Evolutionary conservation across 64 coral and sea anemone genomes (phyloP), one percentile per base, ranked within the genome.

Genomic region (Montipora sp.): DNA sequence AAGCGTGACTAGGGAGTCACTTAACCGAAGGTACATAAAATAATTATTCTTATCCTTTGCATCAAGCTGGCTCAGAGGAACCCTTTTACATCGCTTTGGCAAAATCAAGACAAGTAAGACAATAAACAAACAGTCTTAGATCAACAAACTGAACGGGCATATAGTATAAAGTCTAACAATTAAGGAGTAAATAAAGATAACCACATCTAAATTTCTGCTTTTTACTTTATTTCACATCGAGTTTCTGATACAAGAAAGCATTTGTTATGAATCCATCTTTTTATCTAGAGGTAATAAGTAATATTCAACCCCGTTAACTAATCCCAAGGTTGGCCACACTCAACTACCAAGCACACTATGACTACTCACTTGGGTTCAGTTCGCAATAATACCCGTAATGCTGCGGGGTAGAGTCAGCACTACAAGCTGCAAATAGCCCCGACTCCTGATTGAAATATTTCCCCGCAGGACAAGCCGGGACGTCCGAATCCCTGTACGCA

Each of bases 341-440:
- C 63, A 67, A 67, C 63, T 67, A 67, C 63, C 63, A 67, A 67
- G 14, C 75, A 8, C 75, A 9, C 47, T 77, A 77, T 77, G 75
- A 77, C 22, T 8, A 5, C 24, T 77, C n/a, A 13, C 9, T 77
- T 77, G 14, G 16, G 19, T 83, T 63, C 80, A 63, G 9, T 76
- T 75, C 87, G 47, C 87, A 88, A 74, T 88, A 88, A 88, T 88
- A 88, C 47, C 72, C 72, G 60, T 53, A 75, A 75, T 76, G 87
- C 47, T 88, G 87, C 47, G 87, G 87, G 43, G 69, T 88, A 21
- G 69, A 73, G 70, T 47, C 48, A 11, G 20, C 87, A 75, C 69
- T 75, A 55, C 87, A 88, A 75, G 69, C 73, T 24, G 69, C 87
- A 24, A 88, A 88, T 44, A 75, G 87, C 69, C 71, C 72, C 21